Conservation (phyloP, 30 jellyfish, hydroid and myxozoan species). For the Hydractinia symbiolongicarpus region DNA sequence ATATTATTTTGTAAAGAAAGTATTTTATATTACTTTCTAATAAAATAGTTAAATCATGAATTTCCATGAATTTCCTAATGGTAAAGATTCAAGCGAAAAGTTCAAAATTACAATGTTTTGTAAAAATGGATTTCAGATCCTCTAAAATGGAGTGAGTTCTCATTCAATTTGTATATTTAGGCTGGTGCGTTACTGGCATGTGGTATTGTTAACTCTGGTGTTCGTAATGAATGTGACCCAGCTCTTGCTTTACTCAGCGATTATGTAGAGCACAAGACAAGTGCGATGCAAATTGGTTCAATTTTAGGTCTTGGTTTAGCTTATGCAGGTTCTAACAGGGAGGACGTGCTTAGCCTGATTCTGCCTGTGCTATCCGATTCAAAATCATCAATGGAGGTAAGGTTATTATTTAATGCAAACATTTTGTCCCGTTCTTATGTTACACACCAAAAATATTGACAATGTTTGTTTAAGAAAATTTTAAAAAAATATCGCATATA, state of each 20-base stretch:
- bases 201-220: conserved; percentile 98
- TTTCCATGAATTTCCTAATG: no score
- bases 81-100: no score
- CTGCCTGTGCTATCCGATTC: conserved; percentile 93
- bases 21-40: no score
- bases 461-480: no score
- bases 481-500: no score
- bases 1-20: no score
- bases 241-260: conserved; percentile 93
- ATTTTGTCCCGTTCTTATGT: no score
- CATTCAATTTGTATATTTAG: conserved; percentile 33
- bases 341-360: conserved; percentile 74
- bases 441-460: no score
- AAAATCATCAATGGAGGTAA: conserved; percentile 91
- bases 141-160: not conserved
- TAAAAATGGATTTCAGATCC: no score
- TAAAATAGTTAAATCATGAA: no score
- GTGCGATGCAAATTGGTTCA: conserved; percentile 86
- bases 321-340: conserved; percentile 96
- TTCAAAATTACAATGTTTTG: no score
- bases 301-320: conserved; percentile 96
- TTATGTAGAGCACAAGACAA: conserved; percentile 78
- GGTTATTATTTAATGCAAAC: not conserved
- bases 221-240: conserved; percentile 95
- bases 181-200: conserved; percentile 99